phyloP scores from a whole-genome alignment of 2,797 vertebrate genomes.

The Enteromius viviparus region DNA sequence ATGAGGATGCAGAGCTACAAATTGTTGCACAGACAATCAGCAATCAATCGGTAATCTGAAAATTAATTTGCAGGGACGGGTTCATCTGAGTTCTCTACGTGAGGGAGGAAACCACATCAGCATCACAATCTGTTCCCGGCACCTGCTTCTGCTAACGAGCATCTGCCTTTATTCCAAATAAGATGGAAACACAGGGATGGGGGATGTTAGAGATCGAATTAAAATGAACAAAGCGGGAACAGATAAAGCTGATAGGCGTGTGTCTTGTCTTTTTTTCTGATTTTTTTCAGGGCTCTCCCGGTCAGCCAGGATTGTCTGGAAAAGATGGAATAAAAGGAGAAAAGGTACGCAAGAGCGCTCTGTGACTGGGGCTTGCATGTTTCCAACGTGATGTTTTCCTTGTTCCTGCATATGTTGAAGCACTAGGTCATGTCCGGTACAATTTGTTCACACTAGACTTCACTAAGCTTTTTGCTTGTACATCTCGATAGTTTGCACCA shows the following conservation, averaged over 20 bases:
- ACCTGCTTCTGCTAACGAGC: conserved; percentile 81
- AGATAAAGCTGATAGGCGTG: conserved; percentile 68
- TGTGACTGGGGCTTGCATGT: neutral
- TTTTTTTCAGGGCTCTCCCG: conserved; percentile 84
- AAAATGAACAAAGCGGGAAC: conserved; percentile 66
- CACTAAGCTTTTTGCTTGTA: conserved; percentile 12
- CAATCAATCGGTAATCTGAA: conserved; percentile 76
- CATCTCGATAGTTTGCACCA: neutral
- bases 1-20: conserved; percentile 63
- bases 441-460: neutral
- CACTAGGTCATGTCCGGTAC: conserved; percentile 12
- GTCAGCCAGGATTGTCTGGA: conserved; percentile 84
- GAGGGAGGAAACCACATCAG: conserved; percentile 67
- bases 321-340: conserved; percentile 91
- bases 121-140: conserved; percentile 78
- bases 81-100: conserved; percentile 74
- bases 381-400: neutral
- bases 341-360: conserved; percentile 80
- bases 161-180: conserved; percentile 80
- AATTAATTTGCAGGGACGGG: conserved; percentile 79
- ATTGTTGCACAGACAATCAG: conserved; percentile 71
- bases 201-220: conserved; percentile 56
- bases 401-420: conserved; percentile 11
- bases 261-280: conserved; percentile 49
- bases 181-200: conserved; percentile 62